Conservation (phyloP, 2,797 vertebrate genomes). For the Gymnoscopelus microlampas region DNA sequence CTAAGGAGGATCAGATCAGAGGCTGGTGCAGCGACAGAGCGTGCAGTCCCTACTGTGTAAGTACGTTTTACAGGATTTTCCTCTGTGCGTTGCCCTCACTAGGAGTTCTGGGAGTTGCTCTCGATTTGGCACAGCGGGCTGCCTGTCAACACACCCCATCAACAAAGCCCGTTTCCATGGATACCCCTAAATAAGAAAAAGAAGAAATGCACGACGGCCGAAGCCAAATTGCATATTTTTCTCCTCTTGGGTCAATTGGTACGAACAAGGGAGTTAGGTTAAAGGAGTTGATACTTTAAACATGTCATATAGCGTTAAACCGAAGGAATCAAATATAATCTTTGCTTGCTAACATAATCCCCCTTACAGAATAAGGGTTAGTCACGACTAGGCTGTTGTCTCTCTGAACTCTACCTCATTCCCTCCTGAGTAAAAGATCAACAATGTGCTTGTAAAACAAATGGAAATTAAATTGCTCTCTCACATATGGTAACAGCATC, state of each 20-base stretch:
- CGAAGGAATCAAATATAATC: not conserved
- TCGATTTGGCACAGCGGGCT: slow-evolving; percentile 50
- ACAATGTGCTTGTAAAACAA: slow-evolving; percentile 24
- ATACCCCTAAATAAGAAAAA: slow-evolving; percentile 59
- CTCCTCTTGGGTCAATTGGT: slow-evolving; percentile 44
- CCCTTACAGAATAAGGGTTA: slow-evolving; percentile 9
- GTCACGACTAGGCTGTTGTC: slow-evolving; percentile 15
- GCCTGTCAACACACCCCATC: slow-evolving; percentile 69
- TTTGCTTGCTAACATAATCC: slow-evolving; percentile 1
- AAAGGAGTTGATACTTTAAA: slow-evolving; percentile 56
- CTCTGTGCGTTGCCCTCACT: slow-evolving; percentile 56
- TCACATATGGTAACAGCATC: slow-evolving; percentile 57
- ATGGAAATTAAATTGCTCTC: slow-evolving; percentile 41
- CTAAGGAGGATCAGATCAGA: not conserved
- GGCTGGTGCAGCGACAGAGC: slow-evolving; percentile 14
- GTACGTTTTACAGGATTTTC: slow-evolving; percentile 54
- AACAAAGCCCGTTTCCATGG: slow-evolving; percentile 65
- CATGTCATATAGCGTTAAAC: slow-evolving; percentile 48
- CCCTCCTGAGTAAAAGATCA: slow-evolving; percentile 7
- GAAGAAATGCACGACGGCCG: slow-evolving; percentile 25
- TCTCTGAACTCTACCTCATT: slow-evolving; percentile 3
- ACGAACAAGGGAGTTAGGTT: slow-evolving; percentile 53
- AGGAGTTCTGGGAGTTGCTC: slow-evolving; percentile 61
- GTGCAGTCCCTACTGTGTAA: slow-evolving; percentile 25
- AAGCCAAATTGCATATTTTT: slow-evolving; percentile 56